Percentiles rank a stretch among this genome's conserved stretches.
Evolutionary conservation across 1,140 invertebrate genomes (phyloP).

Genomic region (Heliconius hermathena): DNA sequence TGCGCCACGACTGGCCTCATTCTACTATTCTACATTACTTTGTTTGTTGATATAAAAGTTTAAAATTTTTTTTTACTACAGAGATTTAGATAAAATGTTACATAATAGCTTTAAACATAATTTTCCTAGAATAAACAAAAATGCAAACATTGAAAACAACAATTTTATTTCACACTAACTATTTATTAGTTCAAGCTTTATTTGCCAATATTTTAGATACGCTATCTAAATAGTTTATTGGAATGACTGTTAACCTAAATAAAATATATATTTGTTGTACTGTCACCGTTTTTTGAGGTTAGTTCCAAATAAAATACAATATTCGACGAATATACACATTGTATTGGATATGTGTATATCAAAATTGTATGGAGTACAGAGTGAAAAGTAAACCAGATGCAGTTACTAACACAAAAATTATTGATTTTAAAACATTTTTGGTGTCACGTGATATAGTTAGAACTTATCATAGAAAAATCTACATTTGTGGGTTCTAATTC

Average conservation of each 20-base stretch:
- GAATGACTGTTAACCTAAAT: conserved; percentile 4
- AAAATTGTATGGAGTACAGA: not conserved
- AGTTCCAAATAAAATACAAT: not conserved
- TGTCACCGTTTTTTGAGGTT: not conserved
- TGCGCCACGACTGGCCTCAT: no score
- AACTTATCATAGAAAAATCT: no score
- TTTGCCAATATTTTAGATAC: not conserved
- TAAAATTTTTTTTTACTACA: no score
- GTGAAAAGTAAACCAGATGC: not conserved
- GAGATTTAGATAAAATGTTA: not conserved
- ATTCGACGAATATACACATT: no score
- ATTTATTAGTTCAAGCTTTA: not conserved
- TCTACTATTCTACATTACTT: no score
- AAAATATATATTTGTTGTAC: not conserved
- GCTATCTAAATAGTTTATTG: not conserved
- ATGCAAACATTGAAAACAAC: not conserved
- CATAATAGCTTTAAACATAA: no score
- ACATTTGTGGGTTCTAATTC: no score
- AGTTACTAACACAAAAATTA: not conserved
- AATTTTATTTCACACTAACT: not conserved
- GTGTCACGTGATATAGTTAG: no score
- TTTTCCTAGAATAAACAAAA: not conserved
- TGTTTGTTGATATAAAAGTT: no score
- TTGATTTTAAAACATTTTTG: not conserved
- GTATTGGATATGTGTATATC: not conserved